These are phyloP conservation scores for Sisyra nigra DNA, from an alignment of 2,888 invertebrate species.

Conservation along the genomic window DNA sequence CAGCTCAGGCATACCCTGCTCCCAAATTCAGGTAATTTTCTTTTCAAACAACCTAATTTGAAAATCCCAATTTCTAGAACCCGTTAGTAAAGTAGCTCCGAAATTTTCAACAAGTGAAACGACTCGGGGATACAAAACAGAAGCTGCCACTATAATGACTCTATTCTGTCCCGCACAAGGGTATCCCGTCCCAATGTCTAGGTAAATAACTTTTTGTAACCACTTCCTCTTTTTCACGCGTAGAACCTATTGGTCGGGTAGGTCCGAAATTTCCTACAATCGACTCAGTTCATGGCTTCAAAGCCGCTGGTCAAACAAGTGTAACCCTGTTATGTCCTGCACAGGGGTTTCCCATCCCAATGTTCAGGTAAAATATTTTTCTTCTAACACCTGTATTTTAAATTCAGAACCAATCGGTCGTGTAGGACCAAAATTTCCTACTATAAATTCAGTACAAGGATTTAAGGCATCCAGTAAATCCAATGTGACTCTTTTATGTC, in stretches of 20 bases:
- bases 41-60: too few relatives aligned
- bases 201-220: background rate
- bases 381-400: conserved; percentile 9
- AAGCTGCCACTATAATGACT: conserved; percentile 25
- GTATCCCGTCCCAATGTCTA: conserved; percentile 13
- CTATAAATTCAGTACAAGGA: conserved; percentile 46
- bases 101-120: conserved; percentile 48
- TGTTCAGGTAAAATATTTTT: conserved; percentile 37
- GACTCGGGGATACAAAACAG: conserved; percentile 41
- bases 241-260: conserved; percentile 51
- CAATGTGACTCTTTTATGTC: conserved; percentile 29
- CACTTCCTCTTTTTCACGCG: conserved; percentile 16
- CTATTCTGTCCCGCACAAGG: conserved; percentile 36
- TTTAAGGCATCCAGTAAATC: conserved; percentile 34
- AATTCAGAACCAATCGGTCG: conserved; percentile 38
- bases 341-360: conserved; percentile 49
- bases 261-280: conserved; percentile 35
- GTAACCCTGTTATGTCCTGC: conserved; percentile 53
- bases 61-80: conserved; percentile 24
- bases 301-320: conserved; percentile 19
- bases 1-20: conserved; percentile 52
- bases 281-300: conserved; percentile 4
- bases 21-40: conserved; percentile 49
- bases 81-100: conserved; percentile 41
- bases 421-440: conserved; percentile 43